Evolutionary conservation across 2,113 vertebrate species (phyloP).

Genomic region (Mellivora capensis): DNA sequence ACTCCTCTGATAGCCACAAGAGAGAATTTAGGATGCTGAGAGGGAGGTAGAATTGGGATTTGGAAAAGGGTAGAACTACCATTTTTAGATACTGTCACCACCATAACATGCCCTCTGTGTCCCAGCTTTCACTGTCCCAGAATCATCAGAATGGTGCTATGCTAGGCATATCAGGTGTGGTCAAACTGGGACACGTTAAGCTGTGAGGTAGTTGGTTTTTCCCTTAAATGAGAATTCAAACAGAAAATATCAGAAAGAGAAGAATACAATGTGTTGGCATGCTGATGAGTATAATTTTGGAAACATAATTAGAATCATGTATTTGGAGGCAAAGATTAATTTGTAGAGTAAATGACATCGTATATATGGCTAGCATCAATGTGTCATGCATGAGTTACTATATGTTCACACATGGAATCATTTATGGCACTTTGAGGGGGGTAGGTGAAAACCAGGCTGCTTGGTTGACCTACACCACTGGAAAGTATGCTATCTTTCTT

Average conservation of each 20-base stretch:
- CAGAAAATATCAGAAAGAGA: background rate
- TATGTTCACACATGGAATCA: background rate
- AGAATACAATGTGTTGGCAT: background rate
- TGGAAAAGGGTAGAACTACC: background rate
- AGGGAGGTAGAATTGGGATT: background rate
- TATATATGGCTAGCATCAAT: background rate
- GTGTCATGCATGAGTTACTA: background rate
- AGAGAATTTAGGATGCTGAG: background rate
- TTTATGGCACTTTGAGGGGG: background rate
- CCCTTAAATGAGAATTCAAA: background rate
- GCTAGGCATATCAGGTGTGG: background rate
- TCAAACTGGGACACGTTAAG: background rate
- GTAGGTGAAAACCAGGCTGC: background rate
- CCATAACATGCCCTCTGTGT: background rate
- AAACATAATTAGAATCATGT: background rate
- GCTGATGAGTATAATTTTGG: background rate
- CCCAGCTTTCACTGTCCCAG: background rate
- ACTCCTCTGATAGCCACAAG: background rate
- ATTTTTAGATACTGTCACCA: background rate
- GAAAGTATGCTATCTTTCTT: background rate
- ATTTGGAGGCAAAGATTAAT: background rate
- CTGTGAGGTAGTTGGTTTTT: background rate
- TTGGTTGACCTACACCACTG: background rate
- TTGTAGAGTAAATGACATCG: background rate
- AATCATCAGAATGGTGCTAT: background rate